Conservation (phyloP, 2,888 invertebrate genomes). For the Sinodicranocentrus sp. region DNA sequence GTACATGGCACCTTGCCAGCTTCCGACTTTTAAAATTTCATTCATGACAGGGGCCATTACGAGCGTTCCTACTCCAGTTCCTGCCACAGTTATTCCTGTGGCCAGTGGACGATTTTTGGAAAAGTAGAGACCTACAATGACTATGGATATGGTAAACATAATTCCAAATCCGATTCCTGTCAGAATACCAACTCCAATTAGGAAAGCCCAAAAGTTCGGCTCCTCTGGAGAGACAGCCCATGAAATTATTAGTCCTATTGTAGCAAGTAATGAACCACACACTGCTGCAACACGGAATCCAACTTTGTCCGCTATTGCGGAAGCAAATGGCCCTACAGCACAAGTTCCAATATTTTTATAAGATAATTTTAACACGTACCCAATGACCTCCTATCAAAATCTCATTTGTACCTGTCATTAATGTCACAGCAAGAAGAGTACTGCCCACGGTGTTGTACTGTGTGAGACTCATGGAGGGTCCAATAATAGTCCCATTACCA, state of each 20-base stretch:
- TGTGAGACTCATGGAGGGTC: conserved; percentile 77
- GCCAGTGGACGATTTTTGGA: conserved; percentile 96
- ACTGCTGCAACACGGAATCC: conserved; percentile 94
- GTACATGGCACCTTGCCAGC: conserved; percentile 88
- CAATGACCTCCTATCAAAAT: too few relatives aligned
- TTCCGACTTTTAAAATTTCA: conserved; percentile 77
- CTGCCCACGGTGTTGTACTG: conserved; percentile 91
- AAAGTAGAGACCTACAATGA: conserved; percentile 97
- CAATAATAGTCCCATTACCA: not conserved
- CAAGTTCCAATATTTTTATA: too few relatives aligned
- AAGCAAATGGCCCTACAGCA: conserved; percentile 89
- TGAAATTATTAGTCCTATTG: conserved; percentile 85
- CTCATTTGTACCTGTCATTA: conserved; percentile 91
- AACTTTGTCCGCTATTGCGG: conserved; percentile 94
- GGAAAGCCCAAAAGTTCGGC: conserved; percentile 62
- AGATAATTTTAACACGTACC: too few relatives aligned
- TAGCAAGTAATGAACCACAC: conserved; percentile 86
- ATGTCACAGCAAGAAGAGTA: conserved; percentile 92
- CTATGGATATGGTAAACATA: conserved; percentile 96
- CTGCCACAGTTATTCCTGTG: conserved; percentile 96
- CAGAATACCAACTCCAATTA: conserved; percentile 68
- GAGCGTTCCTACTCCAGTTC: conserved; percentile 96
- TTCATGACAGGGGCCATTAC: conserved; percentile 86
- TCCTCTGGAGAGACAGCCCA: conserved; percentile 78
- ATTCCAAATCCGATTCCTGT: conserved; percentile 91